Evolutionary conservation across 2,888 invertebrate species (phyloP).

Genomic region (Cephus pygmeus): DNA sequence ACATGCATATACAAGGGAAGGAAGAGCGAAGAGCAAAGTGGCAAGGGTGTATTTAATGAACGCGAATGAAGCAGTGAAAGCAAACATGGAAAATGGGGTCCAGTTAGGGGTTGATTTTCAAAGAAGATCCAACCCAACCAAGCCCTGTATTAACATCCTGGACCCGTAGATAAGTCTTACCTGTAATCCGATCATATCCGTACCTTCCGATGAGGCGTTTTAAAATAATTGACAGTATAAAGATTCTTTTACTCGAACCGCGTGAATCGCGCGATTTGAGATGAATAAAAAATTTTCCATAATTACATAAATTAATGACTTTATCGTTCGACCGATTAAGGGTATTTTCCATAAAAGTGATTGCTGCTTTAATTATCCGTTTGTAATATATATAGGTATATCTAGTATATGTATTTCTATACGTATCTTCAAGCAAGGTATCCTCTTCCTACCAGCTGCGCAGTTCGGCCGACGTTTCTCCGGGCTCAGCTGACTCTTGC

Average conservation of each 20-base stretch:
- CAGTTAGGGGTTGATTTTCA: not conserved
- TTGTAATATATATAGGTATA: not conserved
- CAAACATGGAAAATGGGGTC: not conserved
- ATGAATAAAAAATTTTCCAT: not conserved
- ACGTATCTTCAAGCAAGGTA: not conserved
- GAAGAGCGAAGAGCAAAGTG: not conserved
- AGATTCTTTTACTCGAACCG: not conserved
- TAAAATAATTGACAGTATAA: not conserved
- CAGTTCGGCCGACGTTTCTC: constrained; percentile 14
- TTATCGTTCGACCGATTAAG: not conserved
- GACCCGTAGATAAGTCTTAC: not conserved
- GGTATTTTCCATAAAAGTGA: not conserved
- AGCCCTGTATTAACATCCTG: no score
- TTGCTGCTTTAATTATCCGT: not conserved
- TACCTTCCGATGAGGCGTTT: not conserved
- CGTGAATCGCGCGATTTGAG: not conserved
- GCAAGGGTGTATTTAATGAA: constrained; percentile 14
- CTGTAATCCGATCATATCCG: not conserved
- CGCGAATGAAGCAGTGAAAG: constrained; percentile 8
- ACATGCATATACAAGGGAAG: not conserved
- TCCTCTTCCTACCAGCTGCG: constrained; percentile 16
- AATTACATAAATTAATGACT: not conserved
- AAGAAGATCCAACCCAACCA: not conserved
- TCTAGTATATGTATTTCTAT: not conserved
- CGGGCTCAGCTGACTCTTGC: constrained; percentile 43